Percentiles rank a stretch among this genome's conserved stretches.
Conservation (phyloP, 1,140 invertebrate genomes). For the Caenorhabditis inopinata region DNA sequence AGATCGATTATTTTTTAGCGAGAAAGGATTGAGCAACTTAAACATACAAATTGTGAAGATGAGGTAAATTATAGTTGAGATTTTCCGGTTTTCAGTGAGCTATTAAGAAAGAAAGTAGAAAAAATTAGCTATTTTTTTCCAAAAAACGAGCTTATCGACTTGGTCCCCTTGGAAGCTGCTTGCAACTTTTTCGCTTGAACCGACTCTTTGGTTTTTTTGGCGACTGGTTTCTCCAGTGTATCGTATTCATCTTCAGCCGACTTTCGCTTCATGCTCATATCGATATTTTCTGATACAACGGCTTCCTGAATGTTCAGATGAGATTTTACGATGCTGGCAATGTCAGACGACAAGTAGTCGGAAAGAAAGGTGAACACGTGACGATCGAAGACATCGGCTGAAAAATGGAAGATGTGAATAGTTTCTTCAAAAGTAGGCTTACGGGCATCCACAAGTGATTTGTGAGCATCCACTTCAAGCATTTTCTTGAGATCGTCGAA, state of each 20-base stretch:
- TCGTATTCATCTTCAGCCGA: background rate
- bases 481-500: conserved; percentile 1
- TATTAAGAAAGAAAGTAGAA: background rate
- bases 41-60: no score
- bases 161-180: conserved; percentile 46
- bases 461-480: background rate
- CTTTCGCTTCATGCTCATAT: background rate
- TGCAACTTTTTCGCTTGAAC: conserved; percentile 40
- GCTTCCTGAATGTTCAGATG: conserved; percentile 35
- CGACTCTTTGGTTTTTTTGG: conserved; percentile 38
- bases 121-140: background rate
- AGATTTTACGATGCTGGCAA: background rate
- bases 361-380: conserved; percentile 29
- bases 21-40: no score
- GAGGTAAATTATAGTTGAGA: background rate
- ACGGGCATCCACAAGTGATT: conserved; percentile 2
- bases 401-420: background rate
- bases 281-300: background rate
- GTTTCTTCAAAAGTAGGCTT: background rate
- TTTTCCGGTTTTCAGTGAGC: background rate
- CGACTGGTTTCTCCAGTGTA: background rate
- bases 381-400: conserved; percentile 22
- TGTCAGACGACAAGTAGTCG: background rate
- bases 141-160: conserved; percentile 44
- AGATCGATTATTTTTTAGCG: no score